Base-by-base conservation (phyloP, 2,113 vertebrate species). In the Aepyceros melampus region DNA sequence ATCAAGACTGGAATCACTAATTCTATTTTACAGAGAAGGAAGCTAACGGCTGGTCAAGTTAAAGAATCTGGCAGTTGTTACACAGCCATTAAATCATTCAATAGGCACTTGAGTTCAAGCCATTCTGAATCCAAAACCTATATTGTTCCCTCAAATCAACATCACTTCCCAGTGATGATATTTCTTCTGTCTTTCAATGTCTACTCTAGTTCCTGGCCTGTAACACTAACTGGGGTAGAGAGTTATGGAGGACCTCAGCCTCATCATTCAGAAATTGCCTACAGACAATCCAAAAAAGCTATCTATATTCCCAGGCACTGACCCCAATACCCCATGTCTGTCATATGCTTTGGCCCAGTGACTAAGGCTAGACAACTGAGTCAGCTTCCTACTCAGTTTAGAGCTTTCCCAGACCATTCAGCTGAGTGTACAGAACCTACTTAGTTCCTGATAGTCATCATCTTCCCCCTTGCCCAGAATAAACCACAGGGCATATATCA, bases 21-120 rank as follows among this genome's bases (percentile, higher is more conserved):
- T 56, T n/a, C 12, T 8, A 53, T 23, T 97, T 96, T 90, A 96
- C 23, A 78, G 40, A 87, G n/a, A 87, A 94, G 31, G 31, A 94
- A 95, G 78, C 1, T 56, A 49, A 79, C 83, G 14, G 14, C 58
- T 82, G 43, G 81, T 85, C 33, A 91, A 76, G 31, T 43, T 85
- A 89, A 92, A 13, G 19, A 3, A 55, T 49, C 81, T 87, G 40
- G 96, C 64, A 51, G 60, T 29, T 12, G 10, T 92, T 27, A 92
- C 33, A n/a, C 10, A 21, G 23, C 2, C 4, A 56, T 21, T 92
- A 86, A 87, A n/a, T 79, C 27, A 3, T 29, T 4, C n/a, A 93
- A 43, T 2, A 91, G 84, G 16, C 14, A 89, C 76, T 45, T 96
- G n/a, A 95, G 95, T 51, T 17, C 1, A 6, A 90, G 21, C 13